Evolutionary conservation across 2,113 vertebrate species (phyloP), one percentile per base, ranked within the genome.

Genomic region (Aegithalos caudatus): DNA sequence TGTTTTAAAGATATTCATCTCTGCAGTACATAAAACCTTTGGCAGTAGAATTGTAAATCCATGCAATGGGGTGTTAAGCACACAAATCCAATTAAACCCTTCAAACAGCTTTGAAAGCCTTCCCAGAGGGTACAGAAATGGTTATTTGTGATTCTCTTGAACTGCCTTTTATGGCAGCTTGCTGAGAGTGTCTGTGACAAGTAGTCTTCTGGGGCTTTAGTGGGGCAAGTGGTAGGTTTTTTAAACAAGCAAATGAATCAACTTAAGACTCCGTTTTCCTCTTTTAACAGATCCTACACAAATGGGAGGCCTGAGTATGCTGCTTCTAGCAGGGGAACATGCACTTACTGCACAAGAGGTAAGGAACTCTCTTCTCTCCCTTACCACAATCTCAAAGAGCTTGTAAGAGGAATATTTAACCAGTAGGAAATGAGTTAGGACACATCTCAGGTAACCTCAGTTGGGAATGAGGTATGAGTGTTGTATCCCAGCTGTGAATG

Each of bases 291-390:
- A 99, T 98, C 99, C 99, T 86, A 99, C 99, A 33, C 99, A 99
- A 94, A 99, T 99, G 99, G 99, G 99, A 96, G 99, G 99, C 86
- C 98, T 99, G 53, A 99, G 99, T 98, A 99, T 99, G 99, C 98
- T 99, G 97, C 98, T 99, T 94, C 96, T 99, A 97, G 99, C 99
- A 74, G 99, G 99, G 78, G 99, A 99, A 94, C 99, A 99, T 86
- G 99, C 99, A 81, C 98, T 99, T 95, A 99, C 98, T 91, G 98
- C 99, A 95, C 98, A 98, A 96, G 99, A 99, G 99, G 99, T 99
- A 98, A 95, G 98, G 61, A 71, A 15, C 58, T 82, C 38, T 61
- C 21, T 81, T 86, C 37, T 64, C 7, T 67, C 10, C 23, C 9
- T 62, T 61, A 64, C 31, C 2, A 8, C 1, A 1, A 81, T 33